Evolutionary conservation across 2,888 invertebrate species (phyloP).

Genomic region (Catocala fraxini): DNA sequence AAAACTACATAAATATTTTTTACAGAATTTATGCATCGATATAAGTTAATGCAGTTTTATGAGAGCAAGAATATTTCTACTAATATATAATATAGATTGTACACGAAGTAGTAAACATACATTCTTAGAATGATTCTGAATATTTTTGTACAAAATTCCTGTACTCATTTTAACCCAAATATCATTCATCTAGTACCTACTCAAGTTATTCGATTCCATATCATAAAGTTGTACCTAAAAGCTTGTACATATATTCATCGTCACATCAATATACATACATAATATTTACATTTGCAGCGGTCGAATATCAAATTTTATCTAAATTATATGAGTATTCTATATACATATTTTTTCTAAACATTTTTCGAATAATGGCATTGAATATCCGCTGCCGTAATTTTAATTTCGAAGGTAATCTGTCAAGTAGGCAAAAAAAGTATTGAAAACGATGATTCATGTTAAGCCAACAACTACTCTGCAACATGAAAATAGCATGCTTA

Average conservation of each 20-base stretch:
- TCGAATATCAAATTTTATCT: slow-evolving; percentile 54
- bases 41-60: slow-evolving; percentile 27
- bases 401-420: slow-evolving; percentile 14
- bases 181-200: slow-evolving; percentile 73
- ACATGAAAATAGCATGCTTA: not conserved
- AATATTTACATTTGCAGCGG: slow-evolving; percentile 64
- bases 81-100: slow-evolving; percentile 46
- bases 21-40: slow-evolving; percentile 5
- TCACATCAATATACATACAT: slow-evolving; percentile 59
- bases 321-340: slow-evolving; percentile 52
- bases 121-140: slow-evolving; percentile 71
- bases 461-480: too few species aligned
- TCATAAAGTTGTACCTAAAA: slow-evolving; percentile 78
- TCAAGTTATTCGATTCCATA: slow-evolving; percentile 74
- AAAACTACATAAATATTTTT: not conserved
- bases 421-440: slow-evolving; percentile 5
- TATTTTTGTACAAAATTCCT: slow-evolving; percentile 79
- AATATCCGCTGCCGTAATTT: slow-evolving; percentile 45
- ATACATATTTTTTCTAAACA: slow-evolving; percentile 75
- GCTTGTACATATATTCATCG: slow-evolving; percentile 72
- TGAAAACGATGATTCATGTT: too few species aligned
- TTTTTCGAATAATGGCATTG: slow-evolving; percentile 62
- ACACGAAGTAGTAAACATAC: slow-evolving; percentile 41
- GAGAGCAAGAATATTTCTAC: slow-evolving; percentile 36
- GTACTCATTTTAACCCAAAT: slow-evolving; percentile 65